Percentiles rank a stretch among this genome's conserved stretches.
phyloP scores from a whole-genome alignment of 1,140 invertebrate genomes.

The Samia ricini region DNA sequence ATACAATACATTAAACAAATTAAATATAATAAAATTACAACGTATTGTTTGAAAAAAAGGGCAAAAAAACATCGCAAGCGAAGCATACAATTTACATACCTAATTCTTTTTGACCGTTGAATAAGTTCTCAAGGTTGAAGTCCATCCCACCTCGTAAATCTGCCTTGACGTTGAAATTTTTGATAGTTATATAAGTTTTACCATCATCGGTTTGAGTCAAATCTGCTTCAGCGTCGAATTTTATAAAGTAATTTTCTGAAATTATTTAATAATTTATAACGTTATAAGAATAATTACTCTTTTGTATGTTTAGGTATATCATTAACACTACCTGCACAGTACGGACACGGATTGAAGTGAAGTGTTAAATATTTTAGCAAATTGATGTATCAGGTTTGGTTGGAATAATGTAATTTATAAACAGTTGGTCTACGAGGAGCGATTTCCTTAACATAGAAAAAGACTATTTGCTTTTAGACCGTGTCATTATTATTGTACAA shows the following conservation, averaged over 20 bases:
- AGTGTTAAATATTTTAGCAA: too few relatives aligned
- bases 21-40: too few relatives aligned
- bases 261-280: conserved; percentile 10
- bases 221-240: conserved; percentile 17
- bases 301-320: neutral
- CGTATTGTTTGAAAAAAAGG: neutral
- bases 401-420: too few relatives aligned
- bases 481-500: too few relatives aligned
- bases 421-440: too few relatives aligned
- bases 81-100: conserved; percentile 15
- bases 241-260: conserved; percentile 23
- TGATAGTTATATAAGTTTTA: conserved; percentile 17
- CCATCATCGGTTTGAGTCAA: conserved; percentile 14
- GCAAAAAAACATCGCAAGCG: neutral
- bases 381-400: too few relatives aligned
- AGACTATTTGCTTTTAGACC: too few relatives aligned
- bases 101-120: conserved; percentile 21
- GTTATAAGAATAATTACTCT: neutral
- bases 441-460: too few relatives aligned
- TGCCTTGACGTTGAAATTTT: conserved; percentile 12
- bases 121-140: conserved; percentile 17
- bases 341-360: too few relatives aligned
- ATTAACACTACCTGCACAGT: too few relatives aligned
- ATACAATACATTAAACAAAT: too few relatives aligned
- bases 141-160: conserved; percentile 10